phyloP scores from a whole-genome alignment of 2,888 invertebrate species.

The Ephialtes manifestator region DNA sequence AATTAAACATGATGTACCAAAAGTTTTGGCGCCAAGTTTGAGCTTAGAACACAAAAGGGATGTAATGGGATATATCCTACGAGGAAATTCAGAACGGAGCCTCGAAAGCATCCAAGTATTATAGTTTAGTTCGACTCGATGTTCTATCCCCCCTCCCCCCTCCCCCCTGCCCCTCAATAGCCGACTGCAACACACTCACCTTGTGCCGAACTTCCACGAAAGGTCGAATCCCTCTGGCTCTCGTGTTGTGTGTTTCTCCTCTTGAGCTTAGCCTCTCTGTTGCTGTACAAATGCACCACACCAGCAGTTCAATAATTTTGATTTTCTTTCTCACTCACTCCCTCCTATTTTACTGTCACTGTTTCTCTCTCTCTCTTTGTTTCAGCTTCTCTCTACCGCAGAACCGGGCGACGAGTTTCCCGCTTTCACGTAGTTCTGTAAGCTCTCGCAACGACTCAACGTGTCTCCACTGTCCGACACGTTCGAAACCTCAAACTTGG shows the following conservation, averaged over 20 bases:
- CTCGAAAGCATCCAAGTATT: constrained; percentile 19
- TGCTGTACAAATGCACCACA: constrained; percentile 34
- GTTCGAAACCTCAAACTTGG: constrained; percentile 46
- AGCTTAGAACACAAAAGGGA: constrained; percentile 42
- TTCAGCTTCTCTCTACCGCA: constrained; percentile 15
- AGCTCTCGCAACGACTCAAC: constrained; percentile 40
- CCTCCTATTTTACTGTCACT: not conserved
- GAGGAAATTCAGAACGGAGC: constrained; percentile 33
- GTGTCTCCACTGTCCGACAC: constrained; percentile 48
- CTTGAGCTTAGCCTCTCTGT: not conserved
- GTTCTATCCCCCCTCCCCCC: not conserved
- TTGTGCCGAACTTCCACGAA: constrained; percentile 61
- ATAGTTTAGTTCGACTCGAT: constrained; percentile 9
- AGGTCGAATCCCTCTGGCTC: constrained; percentile 64
- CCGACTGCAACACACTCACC: constrained; percentile 57
- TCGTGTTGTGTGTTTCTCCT: constrained; percentile 52
- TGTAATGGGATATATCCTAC: constrained; percentile 42
- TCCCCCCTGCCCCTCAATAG: constrained; percentile 11
- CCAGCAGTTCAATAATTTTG: constrained; percentile 57
- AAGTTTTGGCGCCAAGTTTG: constrained; percentile 52
- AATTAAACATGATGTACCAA: not conserved
- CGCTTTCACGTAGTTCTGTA: constrained; percentile 13
- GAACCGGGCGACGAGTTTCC: constrained; percentile 18
- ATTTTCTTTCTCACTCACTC: not conserved
- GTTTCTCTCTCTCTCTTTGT: not conserved